Percentiles rank a stretch among this genome's conserved stretches.
These are phyloP conservation scores for Chrysemys picta DNA, from an alignment of 2,113 vertebrate genomes.

Conservation along the genomic window DNA sequence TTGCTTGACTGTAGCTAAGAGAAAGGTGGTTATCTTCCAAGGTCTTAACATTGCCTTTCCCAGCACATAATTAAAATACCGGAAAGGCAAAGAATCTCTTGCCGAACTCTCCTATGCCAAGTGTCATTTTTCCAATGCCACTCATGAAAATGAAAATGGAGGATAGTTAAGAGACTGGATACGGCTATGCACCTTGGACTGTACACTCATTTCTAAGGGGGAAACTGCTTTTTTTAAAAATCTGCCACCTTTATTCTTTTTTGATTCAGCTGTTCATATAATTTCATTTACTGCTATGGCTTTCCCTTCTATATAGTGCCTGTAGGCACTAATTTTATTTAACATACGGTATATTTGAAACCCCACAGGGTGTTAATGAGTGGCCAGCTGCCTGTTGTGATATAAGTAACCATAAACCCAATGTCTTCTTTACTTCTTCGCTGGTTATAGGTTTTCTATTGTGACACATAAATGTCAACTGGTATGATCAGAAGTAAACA, in stretches of 20 bases:
- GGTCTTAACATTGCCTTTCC: neutral
- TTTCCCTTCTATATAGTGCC: slow-evolving; percentile 53
- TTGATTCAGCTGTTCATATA: slow-evolving; percentile 40
- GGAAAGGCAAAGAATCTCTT: neutral
- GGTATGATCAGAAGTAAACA: slow-evolving; percentile 77
- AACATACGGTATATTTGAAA: slow-evolving; percentile 73
- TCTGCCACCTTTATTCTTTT: slow-evolving; percentile 12
- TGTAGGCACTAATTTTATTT: slow-evolving; percentile 73
- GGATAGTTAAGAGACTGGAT: slow-evolving; percentile 18
- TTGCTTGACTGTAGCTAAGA: neutral
- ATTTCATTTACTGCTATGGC: slow-evolving; percentile 59
- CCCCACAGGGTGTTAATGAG: slow-evolving; percentile 73
- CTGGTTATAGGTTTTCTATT: slow-evolving; percentile 64
- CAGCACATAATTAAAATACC: neutral
- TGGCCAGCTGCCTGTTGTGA: slow-evolving; percentile 78
- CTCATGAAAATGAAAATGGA: neutral
- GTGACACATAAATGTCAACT: slow-evolving; percentile 76
- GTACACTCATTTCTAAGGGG: neutral
- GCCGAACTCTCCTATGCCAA: neutral
- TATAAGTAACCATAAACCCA: slow-evolving; percentile 70
- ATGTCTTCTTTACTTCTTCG: slow-evolving; percentile 60
- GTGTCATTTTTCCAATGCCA: neutral
- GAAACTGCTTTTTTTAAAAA: neutral
- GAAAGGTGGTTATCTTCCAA: neutral
- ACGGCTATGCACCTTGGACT: neutral